phyloP scores from a whole-genome alignment of 1,140 invertebrate genomes.

The Philotrypesis tridentata region DNA sequence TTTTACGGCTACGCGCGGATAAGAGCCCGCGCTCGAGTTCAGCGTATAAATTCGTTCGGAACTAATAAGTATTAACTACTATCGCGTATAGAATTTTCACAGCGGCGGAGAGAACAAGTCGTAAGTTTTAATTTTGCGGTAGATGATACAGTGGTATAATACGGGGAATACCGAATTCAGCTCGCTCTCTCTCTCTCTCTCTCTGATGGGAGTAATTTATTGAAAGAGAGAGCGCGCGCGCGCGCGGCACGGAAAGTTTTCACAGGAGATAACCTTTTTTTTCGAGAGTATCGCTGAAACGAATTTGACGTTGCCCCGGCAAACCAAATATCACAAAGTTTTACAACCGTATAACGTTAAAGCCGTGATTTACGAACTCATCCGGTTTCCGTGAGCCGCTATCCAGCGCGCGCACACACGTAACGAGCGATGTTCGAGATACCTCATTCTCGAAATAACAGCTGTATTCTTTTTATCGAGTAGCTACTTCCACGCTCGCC shows the following conservation, averaged over 20 bases:
- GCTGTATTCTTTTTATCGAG: not conserved
- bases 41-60: not conserved
- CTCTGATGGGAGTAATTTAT: slow-evolving; percentile 26
- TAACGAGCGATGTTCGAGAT: slow-evolving; percentile 1
- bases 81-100: not conserved
- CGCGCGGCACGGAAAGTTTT: slow-evolving; percentile 6
- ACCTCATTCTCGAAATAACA: not conserved
- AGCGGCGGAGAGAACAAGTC: not conserved
- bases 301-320: slow-evolving; percentile 2
- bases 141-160: not conserved
- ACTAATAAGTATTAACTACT: slow-evolving; percentile 8
- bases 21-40: not conserved
- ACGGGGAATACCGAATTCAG: not conserved
- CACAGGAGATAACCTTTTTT: slow-evolving; percentile 32
- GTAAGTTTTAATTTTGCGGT: not conserved
- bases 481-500: not conserved
- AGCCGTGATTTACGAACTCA: slow-evolving; percentile 40
- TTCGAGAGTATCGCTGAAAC: not conserved
- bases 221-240: too few species aligned
- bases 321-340: slow-evolving; percentile 40
- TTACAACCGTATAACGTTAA: slow-evolving; percentile 34
- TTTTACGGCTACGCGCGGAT: not conserved
- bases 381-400: not conserved
- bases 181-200: too few species aligned
- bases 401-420: not conserved